Conservation (phyloP, 2,797 vertebrate species). For the Antrozous pallidus region DNA sequence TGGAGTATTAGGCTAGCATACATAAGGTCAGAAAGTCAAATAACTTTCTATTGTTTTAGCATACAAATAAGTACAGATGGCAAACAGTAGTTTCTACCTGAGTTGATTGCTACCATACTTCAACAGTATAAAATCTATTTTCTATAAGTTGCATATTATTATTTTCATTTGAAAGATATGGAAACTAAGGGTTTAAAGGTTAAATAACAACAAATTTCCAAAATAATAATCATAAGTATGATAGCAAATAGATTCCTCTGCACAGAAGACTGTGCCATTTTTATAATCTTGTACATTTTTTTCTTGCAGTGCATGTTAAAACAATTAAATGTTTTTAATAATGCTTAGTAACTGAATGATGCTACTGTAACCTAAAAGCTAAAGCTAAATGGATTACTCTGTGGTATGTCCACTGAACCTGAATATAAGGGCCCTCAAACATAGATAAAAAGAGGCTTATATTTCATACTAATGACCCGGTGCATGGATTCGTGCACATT, state of each 20-base stretch:
- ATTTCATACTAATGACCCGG: conserved; percentile 49
- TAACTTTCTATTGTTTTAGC: no score
- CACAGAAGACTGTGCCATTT: not conserved
- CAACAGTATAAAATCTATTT: not conserved
- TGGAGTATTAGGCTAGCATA: no score
- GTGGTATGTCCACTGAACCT: not conserved
- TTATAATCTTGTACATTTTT: not conserved
- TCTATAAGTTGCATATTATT: not conserved
- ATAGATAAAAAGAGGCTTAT: conserved; percentile 65
- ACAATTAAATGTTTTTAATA: conserved; percentile 22
- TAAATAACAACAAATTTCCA: not conserved
- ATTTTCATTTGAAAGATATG: not conserved
- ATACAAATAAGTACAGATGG: no score
- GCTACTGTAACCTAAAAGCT: not conserved
- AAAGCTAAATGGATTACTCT: conserved; percentile 44
- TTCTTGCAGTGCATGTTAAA: not conserved
- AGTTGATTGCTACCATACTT: no score
- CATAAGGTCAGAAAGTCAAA: no score
- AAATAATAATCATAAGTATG: conserved; percentile 24
- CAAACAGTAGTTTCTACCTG: no score
- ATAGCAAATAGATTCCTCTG: not conserved
- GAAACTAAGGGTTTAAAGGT: not conserved
- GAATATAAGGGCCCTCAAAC: conserved; percentile 34
- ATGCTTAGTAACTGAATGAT: not conserved
- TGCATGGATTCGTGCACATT: no score